Conservation (phyloP, 2,797 vertebrate genomes). For the Potorous gilbertii region DNA sequence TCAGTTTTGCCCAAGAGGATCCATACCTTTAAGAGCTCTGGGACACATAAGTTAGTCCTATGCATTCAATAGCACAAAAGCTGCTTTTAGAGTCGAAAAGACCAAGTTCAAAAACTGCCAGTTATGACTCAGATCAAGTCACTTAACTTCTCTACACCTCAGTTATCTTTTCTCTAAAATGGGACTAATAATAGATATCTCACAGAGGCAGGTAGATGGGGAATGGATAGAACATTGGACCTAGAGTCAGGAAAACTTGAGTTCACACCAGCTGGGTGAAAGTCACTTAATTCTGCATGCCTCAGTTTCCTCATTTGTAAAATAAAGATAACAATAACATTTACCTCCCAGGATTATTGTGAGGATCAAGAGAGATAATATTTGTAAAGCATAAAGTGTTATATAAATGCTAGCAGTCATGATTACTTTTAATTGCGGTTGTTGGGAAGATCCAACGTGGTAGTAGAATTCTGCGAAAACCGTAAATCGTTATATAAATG, state of each 20-base stretch:
- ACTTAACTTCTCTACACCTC: conserved; percentile 27
- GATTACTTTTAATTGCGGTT: not conserved
- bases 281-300: not conserved
- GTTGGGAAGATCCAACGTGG: not conserved
- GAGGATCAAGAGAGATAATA: not conserved
- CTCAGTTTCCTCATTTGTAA: not conserved
- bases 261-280: too few relatives aligned
- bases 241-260: not conserved
- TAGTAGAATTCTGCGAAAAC: not conserved
- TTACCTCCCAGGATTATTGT: not conserved
- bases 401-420: not conserved
- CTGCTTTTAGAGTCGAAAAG: conserved; percentile 40
- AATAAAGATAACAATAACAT: not conserved
- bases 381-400: not conserved
- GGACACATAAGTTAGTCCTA: too few relatives aligned
- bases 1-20: too few relatives aligned
- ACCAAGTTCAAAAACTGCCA: conserved; percentile 18
- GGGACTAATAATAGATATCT: conserved; percentile 1
- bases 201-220: not conserved
- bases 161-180: conserved; percentile 18
- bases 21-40: too few relatives aligned
- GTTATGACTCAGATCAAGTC: conserved; percentile 19
- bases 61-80: not conserved
- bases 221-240: too few relatives aligned
- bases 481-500: not conserved